These are phyloP conservation scores for Pseudomyrmex dendroicus DNA, from an alignment of 1,140 invertebrate genomes.

Conservation along the genomic window DNA sequence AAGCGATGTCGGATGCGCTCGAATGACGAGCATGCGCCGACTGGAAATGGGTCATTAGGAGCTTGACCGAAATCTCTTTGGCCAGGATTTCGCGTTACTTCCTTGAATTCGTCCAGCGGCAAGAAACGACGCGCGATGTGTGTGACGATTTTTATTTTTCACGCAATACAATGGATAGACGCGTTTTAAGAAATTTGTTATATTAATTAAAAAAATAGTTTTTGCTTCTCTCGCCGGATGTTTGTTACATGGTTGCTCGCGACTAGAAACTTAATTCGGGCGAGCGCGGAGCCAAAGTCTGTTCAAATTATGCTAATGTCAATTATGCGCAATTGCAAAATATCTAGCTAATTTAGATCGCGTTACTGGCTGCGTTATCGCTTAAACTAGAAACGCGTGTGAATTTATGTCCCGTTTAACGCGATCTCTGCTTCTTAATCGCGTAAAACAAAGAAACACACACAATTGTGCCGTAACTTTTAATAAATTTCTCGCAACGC, in stretches of 20 bases:
- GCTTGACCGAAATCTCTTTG: constrained; percentile 60
- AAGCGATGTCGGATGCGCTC: constrained; percentile 57
- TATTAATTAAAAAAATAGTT: no score
- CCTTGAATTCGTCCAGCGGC: constrained; percentile 22
- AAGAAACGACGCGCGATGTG: constrained; percentile 1
- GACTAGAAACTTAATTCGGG: neutral
- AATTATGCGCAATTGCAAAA: constrained; percentile 48
- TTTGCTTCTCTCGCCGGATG: no score
- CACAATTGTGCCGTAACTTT: no score
- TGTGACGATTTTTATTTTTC: no score
- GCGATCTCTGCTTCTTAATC: neutral
- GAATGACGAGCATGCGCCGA: constrained; percentile 57
- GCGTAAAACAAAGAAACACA: neutral
- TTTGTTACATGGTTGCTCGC: neutral
- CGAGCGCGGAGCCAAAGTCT: neutral
- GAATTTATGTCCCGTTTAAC: neutral
- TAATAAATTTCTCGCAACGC: no score
- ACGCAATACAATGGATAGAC: no score
- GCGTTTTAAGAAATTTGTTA: no score
- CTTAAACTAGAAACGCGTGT: neutral
- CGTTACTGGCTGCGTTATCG: constrained; percentile 10
- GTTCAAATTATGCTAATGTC: constrained; percentile 52
- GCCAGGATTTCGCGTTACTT: constrained; percentile 40
- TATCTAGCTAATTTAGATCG: constrained; percentile 44
- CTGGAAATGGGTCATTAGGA: constrained; percentile 65